Evolutionary conservation across 2,888 invertebrate species (phyloP), one percentile per base, ranked within the genome.

Genomic region (Drosophila antonietae): DNA sequence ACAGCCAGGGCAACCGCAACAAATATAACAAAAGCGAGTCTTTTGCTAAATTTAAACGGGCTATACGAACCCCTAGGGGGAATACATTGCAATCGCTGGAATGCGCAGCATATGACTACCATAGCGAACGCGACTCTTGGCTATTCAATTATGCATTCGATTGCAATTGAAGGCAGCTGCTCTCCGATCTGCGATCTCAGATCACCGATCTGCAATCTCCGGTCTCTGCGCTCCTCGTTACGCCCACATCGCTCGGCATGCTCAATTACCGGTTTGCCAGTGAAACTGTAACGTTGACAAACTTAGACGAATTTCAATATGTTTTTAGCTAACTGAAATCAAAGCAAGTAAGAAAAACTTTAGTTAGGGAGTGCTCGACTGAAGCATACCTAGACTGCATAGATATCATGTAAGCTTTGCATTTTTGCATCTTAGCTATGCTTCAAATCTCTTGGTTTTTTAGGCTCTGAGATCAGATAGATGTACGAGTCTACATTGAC

Each of bases 21-120:
- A 59, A 56, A 41, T 23, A 41, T 56, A 73, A 41, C 56, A 35
- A 47, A 53, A 44, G 33, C 57, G 33, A 44, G 57, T 9, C 33
- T 57, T 57, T 61, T 49, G 66, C 82, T 78, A 75, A 79, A 80
- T 82, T 75, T 80, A 80, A 79, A 78, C 70, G 60, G 39, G 18
- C 59, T 23, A 35, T 39, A 47, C 44, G 66, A 56, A 46, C 47
- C 68, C 66, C 65, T 55, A 57, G 70, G 72, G 77, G 28, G 20
- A 43, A 37, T n/a, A 31, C 0, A n/a, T 3, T 28, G 47, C 57
- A 66, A 51, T 52, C 62, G 28, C n/a, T 69, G 76, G 74, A 70
- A 80, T 73, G 83, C 62, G 47, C 31, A 49, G 49, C 58, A 67
- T 58, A 58, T 53, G 76, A 79, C 57, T 61, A 5, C 44, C 20